Percentiles rank a stretch among this genome's conserved stretches.
phyloP scores from a whole-genome alignment of 2,113 vertebrate genomes.

The Myrmophylax atrothorax region DNA sequence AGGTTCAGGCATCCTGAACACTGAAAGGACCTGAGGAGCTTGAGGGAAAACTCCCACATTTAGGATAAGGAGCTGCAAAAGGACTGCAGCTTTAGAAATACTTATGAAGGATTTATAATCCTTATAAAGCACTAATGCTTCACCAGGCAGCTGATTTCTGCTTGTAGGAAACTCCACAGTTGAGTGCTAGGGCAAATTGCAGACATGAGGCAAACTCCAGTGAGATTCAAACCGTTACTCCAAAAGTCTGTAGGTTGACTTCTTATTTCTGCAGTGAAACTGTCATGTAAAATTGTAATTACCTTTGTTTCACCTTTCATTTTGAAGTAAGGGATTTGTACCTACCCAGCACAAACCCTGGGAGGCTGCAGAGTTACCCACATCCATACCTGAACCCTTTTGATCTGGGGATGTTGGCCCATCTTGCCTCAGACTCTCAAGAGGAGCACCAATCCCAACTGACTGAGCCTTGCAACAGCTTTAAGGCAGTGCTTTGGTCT shows the following conservation, averaged over 20 bases:
- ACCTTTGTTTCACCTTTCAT: background rate
- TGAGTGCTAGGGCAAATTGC: background rate
- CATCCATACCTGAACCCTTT: background rate
- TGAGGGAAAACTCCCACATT: background rate
- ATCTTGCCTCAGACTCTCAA: background rate
- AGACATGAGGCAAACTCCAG: background rate
- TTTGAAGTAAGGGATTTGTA: background rate
- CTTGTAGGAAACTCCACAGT: background rate
- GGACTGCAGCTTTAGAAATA: background rate
- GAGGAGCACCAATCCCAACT: background rate
- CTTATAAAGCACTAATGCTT: background rate
- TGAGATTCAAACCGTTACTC: background rate
- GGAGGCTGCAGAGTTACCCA: background rate
- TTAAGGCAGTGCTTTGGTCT: background rate
- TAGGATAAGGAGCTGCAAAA: background rate
- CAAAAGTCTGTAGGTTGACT: background rate
- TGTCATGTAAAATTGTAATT: background rate
- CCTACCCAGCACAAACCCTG: background rate
- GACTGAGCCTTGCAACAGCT: background rate
- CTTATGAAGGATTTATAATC: background rate
- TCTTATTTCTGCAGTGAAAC: background rate
- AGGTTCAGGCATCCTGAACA: fast-evolving
- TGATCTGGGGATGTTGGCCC: background rate
- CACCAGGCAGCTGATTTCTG: background rate
- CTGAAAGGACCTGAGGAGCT: background rate